phyloP scores from a whole-genome alignment of 2,113 vertebrate genomes.

The Python bivittatus region DNA sequence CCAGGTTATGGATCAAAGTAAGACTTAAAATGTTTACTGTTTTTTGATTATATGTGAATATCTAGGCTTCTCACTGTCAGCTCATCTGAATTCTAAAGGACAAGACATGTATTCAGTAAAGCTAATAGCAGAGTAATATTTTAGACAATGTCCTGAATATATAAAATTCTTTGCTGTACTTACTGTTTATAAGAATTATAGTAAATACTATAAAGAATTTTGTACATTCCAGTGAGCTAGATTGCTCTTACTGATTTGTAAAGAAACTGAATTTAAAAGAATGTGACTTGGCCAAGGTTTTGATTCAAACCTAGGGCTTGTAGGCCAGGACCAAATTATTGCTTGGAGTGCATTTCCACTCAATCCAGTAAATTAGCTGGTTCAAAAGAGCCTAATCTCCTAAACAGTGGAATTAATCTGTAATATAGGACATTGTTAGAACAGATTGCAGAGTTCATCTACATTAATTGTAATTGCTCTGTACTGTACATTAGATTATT shows the following conservation, averaged over 20 bases:
- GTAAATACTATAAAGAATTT: background rate
- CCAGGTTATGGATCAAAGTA: background rate
- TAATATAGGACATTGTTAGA: background rate
- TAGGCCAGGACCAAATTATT: background rate
- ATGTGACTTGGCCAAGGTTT: background rate
- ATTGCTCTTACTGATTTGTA: background rate
- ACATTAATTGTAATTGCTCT: background rate
- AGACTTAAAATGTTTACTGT: background rate
- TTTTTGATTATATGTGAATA: background rate
- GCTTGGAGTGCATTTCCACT: background rate
- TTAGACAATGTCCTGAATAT: background rate
- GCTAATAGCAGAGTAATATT: background rate
- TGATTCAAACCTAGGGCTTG: background rate
- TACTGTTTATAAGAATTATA: background rate
- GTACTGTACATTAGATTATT: background rate
- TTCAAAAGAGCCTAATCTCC: background rate
- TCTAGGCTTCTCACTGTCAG: background rate
- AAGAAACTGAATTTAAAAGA: background rate
- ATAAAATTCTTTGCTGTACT: background rate
- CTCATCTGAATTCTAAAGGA: background rate
- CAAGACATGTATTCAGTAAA: background rate
- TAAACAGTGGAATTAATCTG: background rate
- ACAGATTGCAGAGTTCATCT: background rate
- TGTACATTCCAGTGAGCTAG: background rate
- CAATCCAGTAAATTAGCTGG: background rate